These are phyloP conservation scores for Zaprionus bogoriensis DNA, from an alignment of 2,888 invertebrate species.

Conservation along the genomic window DNA sequence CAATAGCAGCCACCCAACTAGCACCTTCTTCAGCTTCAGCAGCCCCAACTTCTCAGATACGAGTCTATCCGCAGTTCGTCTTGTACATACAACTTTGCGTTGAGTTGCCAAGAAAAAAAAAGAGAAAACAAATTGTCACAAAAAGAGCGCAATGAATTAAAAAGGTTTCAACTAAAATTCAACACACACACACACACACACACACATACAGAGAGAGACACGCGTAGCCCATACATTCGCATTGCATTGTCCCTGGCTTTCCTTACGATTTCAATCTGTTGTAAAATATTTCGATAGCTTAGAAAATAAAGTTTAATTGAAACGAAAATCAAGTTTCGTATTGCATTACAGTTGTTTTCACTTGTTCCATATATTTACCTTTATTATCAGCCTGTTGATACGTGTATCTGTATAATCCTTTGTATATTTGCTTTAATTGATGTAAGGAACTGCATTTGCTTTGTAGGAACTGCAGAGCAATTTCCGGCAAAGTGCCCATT, in stretches of 20 bases:
- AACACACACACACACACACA: constrained; percentile 18
- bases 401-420: background rate
- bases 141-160: constrained; percentile 53
- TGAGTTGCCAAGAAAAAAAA: constrained; percentile 42
- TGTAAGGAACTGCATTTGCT: background rate
- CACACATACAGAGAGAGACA: constrained; percentile 26
- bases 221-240: constrained; percentile 5
- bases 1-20: constrained; percentile 60
- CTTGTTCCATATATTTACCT: no score
- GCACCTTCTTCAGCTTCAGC: constrained; percentile 10
- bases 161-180: constrained; percentile 78
- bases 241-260: background rate
- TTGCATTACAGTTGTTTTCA: no score
- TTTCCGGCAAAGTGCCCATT: constrained; percentile 5
- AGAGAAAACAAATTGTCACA: constrained; percentile 4
- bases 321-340: no score
- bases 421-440: background rate
- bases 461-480: constrained; percentile 12
- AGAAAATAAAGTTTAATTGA: background rate
- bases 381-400: no score
- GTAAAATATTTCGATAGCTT: constrained; percentile 57
- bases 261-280: constrained; percentile 41
- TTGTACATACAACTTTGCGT: constrained; percentile 56
- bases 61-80: constrained; percentile 26
- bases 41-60: constrained; percentile 1